Conservation (phyloP, 2,797 vertebrate genomes). For the Epinephelus awoara region DNA sequence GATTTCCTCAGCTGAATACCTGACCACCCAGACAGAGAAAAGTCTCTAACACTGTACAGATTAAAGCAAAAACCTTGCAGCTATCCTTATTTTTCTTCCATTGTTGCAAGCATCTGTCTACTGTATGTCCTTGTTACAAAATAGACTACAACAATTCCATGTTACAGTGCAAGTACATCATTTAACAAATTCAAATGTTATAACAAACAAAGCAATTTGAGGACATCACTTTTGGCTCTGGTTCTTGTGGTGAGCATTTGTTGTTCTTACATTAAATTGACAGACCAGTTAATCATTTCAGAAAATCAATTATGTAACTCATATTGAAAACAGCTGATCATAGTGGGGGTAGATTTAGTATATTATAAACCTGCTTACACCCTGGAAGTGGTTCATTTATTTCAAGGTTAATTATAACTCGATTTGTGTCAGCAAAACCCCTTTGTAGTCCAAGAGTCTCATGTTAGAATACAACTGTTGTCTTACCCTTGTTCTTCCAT, state of each 20-base stretch:
- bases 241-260: too few species aligned
- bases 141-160: neutral
- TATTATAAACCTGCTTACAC: too few species aligned
- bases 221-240: too few species aligned
- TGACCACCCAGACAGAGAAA: slow-evolving; percentile 56
- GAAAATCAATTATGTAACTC: too few species aligned
- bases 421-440: too few species aligned
- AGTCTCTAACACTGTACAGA: neutral
- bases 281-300: too few species aligned
- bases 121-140: neutral
- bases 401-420: neutral
- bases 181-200: too few species aligned
- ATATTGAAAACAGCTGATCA: too few species aligned
- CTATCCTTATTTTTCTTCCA: neutral
- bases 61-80: neutral
- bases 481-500: slow-evolving; percentile 96
- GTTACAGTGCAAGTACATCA: neutral
- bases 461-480: neutral
- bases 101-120: neutral
- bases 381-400: neutral
- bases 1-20: slow-evolving; percentile 92
- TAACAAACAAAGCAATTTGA: too few species aligned
- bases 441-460: neutral
- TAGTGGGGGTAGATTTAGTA: too few species aligned
- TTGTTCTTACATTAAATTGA: too few species aligned